phyloP scores from a whole-genome alignment of 2,888 invertebrate genomes.

The Lycocerus yunnanus region DNA sequence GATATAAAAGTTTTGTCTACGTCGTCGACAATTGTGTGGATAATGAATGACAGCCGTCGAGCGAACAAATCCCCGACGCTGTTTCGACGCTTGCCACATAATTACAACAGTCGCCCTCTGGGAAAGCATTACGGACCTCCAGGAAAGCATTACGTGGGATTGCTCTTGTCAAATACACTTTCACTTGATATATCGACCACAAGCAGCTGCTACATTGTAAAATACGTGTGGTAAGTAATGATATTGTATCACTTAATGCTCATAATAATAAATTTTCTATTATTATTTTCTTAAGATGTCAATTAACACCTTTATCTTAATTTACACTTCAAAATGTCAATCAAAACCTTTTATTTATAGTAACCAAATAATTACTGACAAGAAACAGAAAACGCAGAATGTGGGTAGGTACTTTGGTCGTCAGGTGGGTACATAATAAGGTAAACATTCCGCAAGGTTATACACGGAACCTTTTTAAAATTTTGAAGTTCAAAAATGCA shows the following conservation, averaged over 20 bases:
- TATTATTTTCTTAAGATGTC: slow-evolving; percentile 7
- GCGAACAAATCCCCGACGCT: slow-evolving; percentile 45
- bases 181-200: slow-evolving; percentile 46
- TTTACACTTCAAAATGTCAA: background rate
- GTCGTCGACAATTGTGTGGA: slow-evolving; percentile 26
- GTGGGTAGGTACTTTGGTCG: background rate
- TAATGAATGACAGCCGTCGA: slow-evolving; percentile 46
- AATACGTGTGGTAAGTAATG: background rate
- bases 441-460: background rate
- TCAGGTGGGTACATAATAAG: background rate
- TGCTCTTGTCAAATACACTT: slow-evolving; percentile 49
- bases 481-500: background rate
- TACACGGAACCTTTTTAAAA: background rate
- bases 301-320: background rate
- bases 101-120: slow-evolving; percentile 47
- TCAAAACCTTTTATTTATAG: background rate
- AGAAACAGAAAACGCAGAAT: background rate
- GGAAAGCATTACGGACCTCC: slow-evolving; percentile 43
- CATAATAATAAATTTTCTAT: slow-evolving; percentile 23
- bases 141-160: slow-evolving; percentile 46
- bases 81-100: slow-evolving; percentile 49
- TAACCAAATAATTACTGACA: background rate
- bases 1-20: slow-evolving; percentile 22
- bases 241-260: slow-evolving; percentile 28
- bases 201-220: slow-evolving; percentile 39